These are phyloP conservation scores for Neocrepidodera transversa DNA, from an alignment of 2,888 invertebrate genomes.

Conservation along the genomic window DNA sequence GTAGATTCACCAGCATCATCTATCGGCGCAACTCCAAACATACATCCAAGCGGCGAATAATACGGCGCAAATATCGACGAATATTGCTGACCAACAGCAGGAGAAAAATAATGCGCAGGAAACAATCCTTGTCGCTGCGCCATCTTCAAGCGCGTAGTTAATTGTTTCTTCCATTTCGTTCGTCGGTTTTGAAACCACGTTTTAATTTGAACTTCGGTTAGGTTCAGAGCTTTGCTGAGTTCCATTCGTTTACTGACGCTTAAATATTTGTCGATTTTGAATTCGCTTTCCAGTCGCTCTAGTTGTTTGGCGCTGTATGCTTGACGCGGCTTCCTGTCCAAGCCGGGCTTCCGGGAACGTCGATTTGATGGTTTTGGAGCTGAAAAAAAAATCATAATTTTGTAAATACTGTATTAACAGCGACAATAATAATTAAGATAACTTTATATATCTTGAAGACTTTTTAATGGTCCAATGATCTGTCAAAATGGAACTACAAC, in stretches of 20 bases:
- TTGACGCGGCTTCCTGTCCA: conserved; percentile 94
- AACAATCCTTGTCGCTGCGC: conserved; percentile 86
- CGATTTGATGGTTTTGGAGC: conserved; percentile 82
- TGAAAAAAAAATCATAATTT: conserved; percentile 62
- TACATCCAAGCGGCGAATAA: conserved; percentile 68
- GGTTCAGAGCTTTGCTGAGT: conserved; percentile 83
- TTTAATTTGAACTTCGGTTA: conserved; percentile 96
- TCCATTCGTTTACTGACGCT: conserved; percentile 96
- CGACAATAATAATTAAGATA: no score
- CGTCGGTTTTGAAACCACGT: conserved; percentile 92
- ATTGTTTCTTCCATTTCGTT: conserved; percentile 97
- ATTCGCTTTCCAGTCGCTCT: conserved; percentile 90
- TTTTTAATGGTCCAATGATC: no score
- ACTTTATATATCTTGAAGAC: no score
- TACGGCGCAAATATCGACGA: conserved; percentile 70
- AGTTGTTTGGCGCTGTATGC: conserved; percentile 95
- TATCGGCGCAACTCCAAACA: conserved; percentile 66
- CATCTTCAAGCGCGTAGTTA: conserved; percentile 88
- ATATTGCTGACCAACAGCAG: conserved; percentile 63
- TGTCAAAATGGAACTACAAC: no score
- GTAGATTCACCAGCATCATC: conserved; percentile 50
- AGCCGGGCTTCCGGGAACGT: conserved; percentile 83
- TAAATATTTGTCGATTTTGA: conserved; percentile 94
- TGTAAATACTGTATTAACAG: no score
- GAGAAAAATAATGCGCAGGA: conserved; percentile 72